phyloP scores from a whole-genome alignment of 1,140 invertebrate species.

The Rhagoletis zephyria region DNA sequence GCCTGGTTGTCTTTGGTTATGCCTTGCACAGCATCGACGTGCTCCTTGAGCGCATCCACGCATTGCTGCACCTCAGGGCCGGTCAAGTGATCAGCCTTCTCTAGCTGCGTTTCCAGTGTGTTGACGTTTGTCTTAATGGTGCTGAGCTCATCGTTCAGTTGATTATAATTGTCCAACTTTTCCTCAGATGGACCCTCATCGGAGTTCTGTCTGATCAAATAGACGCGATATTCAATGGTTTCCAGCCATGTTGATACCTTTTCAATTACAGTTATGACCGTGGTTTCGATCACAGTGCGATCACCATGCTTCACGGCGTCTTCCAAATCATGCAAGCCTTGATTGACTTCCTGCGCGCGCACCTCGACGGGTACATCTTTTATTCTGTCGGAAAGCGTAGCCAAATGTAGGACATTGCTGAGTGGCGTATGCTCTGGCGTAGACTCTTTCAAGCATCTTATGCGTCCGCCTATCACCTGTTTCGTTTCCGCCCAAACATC shows the following conservation, averaged over 20 bases:
- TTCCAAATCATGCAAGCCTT: conserved; percentile 78
- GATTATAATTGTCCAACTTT: conserved; percentile 75
- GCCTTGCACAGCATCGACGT: conserved; percentile 77
- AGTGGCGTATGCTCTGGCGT: conserved; percentile 64
- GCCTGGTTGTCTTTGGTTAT: conserved; percentile 78
- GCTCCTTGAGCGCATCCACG: conserved; percentile 75
- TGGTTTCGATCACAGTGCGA: conserved; percentile 78
- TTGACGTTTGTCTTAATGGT: conserved; percentile 74
- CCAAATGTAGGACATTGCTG: conserved; percentile 77
- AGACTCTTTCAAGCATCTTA: conserved; percentile 64
- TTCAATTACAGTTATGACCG: conserved; percentile 82
- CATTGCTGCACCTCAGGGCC: conserved; percentile 74
- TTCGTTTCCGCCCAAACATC: conserved; percentile 62
- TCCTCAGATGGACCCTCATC: conserved; percentile 75
- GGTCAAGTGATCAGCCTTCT: conserved; percentile 74
- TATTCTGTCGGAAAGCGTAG: conserved; percentile 76
- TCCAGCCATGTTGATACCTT: conserved; percentile 86
- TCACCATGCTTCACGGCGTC: conserved; percentile 79
- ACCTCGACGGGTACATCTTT: conserved; percentile 76
- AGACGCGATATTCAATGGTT: conserved; percentile 86
- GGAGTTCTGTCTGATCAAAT: conserved; percentile 77
- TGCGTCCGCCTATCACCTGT: conserved; percentile 67
- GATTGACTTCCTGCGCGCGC: conserved; percentile 75
- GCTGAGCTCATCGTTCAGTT: conserved; percentile 73
- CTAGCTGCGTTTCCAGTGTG: conserved; percentile 73